phyloP scores from a whole-genome alignment of 2,888 invertebrate species.

The Balanococcus diminutus region DNA sequence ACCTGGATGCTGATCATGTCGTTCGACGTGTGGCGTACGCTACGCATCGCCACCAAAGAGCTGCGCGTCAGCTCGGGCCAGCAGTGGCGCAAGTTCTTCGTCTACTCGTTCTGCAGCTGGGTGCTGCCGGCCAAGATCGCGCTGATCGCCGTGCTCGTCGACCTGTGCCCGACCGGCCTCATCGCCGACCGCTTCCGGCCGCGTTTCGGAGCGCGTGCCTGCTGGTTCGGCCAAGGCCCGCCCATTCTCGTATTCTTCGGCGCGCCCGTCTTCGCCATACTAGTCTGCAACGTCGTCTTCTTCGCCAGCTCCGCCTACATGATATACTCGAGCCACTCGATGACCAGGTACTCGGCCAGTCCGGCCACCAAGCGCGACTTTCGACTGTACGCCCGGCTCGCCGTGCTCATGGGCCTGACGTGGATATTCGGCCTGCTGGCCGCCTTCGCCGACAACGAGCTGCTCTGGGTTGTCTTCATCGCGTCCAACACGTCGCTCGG shows the following conservation, averaged over 20 bases:
- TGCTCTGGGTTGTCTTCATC: slow-evolving; percentile 64
- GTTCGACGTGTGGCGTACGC: slow-evolving; percentile 64
- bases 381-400: slow-evolving; percentile 63
- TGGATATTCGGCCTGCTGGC: slow-evolving; percentile 64
- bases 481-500: slow-evolving; percentile 64
- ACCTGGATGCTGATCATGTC: slow-evolving; percentile 67
- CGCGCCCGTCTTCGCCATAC: slow-evolving; percentile 63
- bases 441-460: slow-evolving; percentile 61
- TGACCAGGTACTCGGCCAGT: slow-evolving; percentile 59
- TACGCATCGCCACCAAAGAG: slow-evolving; percentile 63
- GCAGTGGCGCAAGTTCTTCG: slow-evolving; percentile 61
- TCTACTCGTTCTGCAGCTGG: slow-evolving; percentile 63
- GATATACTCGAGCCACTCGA: slow-evolving; percentile 62
- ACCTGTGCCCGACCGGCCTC: slow-evolving; percentile 59
- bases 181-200: slow-evolving; percentile 61
- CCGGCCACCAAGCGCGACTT: slow-evolving; percentile 60
- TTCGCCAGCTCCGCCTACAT: slow-evolving; percentile 62
- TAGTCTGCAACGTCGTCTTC: slow-evolving; percentile 62
- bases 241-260: slow-evolving; percentile 65
- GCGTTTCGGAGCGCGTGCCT: slow-evolving; percentile 62
- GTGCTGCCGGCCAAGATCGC: slow-evolving; percentile 61
- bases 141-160: slow-evolving; percentile 61
- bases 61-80: slow-evolving; percentile 62
- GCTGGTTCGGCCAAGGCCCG: slow-evolving; percentile 65
- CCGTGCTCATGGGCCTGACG: slow-evolving; percentile 64